These are phyloP conservation scores for Fragum fragum DNA, from an alignment of 2,888 invertebrate species.

Conservation along the genomic window DNA sequence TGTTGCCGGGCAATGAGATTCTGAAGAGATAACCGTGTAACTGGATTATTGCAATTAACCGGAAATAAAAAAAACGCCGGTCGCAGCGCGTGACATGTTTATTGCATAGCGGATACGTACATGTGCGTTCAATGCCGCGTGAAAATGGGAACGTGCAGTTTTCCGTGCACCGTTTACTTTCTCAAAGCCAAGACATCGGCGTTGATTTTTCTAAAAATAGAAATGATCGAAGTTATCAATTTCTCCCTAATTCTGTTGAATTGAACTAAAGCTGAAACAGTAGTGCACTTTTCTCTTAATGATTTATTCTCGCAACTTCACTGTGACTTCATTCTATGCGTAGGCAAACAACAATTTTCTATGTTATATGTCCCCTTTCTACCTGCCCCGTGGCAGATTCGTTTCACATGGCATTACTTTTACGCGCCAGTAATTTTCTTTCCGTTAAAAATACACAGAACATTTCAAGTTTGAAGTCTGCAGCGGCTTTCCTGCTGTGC, in stretches of 20 bases:
- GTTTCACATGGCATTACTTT: constrained; percentile 22
- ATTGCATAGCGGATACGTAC: constrained; percentile 28
- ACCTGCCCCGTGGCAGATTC: not conserved
- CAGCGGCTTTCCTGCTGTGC: constrained; percentile 2
- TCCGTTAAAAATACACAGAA: not conserved
- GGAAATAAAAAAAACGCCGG: constrained; percentile 14
- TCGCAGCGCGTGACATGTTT: constrained; percentile 36
- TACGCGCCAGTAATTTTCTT: constrained; percentile 13
- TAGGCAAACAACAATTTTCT: too few relatives aligned
- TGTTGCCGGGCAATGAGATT: constrained; percentile 27
- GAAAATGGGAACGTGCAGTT: not conserved
- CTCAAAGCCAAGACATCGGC: too few relatives aligned
- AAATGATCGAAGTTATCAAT: too few relatives aligned
- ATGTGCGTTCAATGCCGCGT: not conserved
- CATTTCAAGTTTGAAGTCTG: constrained; percentile 1
- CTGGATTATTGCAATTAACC: constrained; percentile 41
- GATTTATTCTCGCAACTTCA: too few relatives aligned
- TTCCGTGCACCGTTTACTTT: too few relatives aligned
- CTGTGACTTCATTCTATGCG: too few relatives aligned
- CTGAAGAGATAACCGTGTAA: constrained; percentile 31
- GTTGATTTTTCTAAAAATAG: too few relatives aligned
- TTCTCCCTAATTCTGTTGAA: too few relatives aligned
- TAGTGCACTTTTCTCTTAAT: too few relatives aligned
- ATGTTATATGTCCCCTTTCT: not conserved
- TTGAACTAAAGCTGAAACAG: too few relatives aligned